Conservation (phyloP, 1,140 invertebrate genomes). For the Cephus cinctus region DNA sequence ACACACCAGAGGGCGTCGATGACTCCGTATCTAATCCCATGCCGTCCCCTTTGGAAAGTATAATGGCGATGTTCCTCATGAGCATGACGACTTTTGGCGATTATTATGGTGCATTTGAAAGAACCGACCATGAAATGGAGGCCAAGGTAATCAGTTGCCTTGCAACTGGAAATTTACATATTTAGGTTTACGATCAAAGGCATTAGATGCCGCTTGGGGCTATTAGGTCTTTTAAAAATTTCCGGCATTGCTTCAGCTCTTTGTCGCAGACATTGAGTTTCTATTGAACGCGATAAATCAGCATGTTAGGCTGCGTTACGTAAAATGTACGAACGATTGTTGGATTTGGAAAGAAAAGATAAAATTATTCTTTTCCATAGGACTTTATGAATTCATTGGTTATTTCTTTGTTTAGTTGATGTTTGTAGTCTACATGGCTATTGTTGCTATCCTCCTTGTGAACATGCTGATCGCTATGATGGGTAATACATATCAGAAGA, state of each 20-base stretch:
- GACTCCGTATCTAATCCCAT: conserved; percentile 77
- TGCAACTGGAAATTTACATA: neutral
- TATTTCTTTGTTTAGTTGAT: conserved; percentile 64
- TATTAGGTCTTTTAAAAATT: too few species aligned
- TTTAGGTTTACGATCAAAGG: conserved; percentile 14
- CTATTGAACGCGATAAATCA: too few species aligned
- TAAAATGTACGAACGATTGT: conserved; percentile 6
- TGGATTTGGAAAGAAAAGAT: neutral
- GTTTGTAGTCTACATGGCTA: conserved; percentile 95
- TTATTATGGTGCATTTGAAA: conserved; percentile 86
- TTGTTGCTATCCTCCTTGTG: conserved; percentile 91
- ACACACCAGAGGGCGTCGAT: conserved; percentile 70
- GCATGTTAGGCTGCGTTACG: too few species aligned
- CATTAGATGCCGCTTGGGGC: neutral
- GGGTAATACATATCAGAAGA: conserved; percentile 98
- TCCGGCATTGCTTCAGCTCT: conserved; percentile 9
- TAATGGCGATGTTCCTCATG: conserved; percentile 98
- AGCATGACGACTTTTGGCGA: conserved; percentile 95
- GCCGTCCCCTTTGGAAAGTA: conserved; percentile 86
- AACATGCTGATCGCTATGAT: conserved; percentile 99
- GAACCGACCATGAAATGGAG: conserved; percentile 83
- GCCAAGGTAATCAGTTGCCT: conserved; percentile 69
- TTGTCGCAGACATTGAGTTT: conserved; percentile 9
- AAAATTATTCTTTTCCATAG: neutral
- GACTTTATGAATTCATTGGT: neutral